Evolutionary conservation across 2,888 invertebrate genomes (phyloP), one percentile per base, ranked within the genome.

Genomic region (Rhimphoctona megacephalus): DNA sequence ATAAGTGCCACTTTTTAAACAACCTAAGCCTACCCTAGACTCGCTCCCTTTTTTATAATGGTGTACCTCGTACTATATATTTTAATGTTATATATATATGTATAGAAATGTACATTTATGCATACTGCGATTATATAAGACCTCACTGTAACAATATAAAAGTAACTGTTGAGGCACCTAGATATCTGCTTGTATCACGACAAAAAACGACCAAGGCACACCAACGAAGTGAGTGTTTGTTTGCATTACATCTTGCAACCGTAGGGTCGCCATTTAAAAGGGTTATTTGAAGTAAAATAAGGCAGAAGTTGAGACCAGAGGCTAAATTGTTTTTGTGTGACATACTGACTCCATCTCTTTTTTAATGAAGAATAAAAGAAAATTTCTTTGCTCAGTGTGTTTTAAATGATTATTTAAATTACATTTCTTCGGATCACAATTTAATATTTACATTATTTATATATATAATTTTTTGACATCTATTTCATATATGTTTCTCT

Each of bases 141-240:
- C 74, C 49, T 61, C 61, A 33, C 30, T 78, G 73, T 61, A 22
- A 67, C 33, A 46, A 61, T 85, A 49, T 78, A 74, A 73, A 33
- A 36, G 69, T n/a, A 46, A 43, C 69, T 67, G 52, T 82, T 85
- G 69, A 82, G 66, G 30, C 49, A 46, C 66, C 1, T 36, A 79
- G 74, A 79, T 69, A 64, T 79, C 82, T 79, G 78, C 81, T 85
- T 74, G 78, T 85, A 82, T 85, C 77, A 11, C 61, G 73, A 76
- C 36, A 30, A 83, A 33, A 66, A 49, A 54, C 52, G 67, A 22
- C 69, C 25, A 6, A 52, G 52, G 19, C 46, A 49, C 70, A 8
- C 30, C 33, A 6, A 54, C 54, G 22, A 4, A 39, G 61, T 30
- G 14, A 2, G 30, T 61, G 61, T 30, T 30, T n/a, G 30, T 6